Base-by-base conservation (phyloP, 2,113 vertebrate genomes). In the Montifringilla adamsi region DNA sequence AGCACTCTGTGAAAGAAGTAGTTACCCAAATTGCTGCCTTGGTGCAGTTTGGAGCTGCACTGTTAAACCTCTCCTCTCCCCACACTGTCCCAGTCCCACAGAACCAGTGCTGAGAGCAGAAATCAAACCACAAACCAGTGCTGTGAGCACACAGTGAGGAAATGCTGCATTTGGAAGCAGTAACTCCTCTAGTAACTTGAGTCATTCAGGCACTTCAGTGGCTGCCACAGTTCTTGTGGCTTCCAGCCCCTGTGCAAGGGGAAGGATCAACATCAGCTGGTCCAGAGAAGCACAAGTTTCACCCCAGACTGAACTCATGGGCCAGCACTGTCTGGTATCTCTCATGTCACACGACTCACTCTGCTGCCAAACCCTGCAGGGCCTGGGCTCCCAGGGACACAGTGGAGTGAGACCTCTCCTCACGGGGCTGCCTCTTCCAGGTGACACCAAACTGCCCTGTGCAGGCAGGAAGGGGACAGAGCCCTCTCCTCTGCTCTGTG, bases 351-450 rank as follows among this genome's bases (percentile, higher is more conserved):
- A 81, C 0, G 1, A 27, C 39, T 16, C 53, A 27, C 1, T 31
- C 44, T 59, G 37, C 73, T 75, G 56, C 39, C 75, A 59, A 44
- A 66, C 19, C 39, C 74, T 46, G 46, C 60, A n/a, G 53, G 41
- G 47, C 20, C 27, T 62, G 6, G 14, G 81, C 49, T 60, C 39
- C 52, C 37, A n/a, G 46, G 41, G 63, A 30, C 27, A n/a, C 18
- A 39, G 33, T 10, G 44, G 88, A 44, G 27, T 11, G 50, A 66
- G 37, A 46, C 50, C 31, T n/a, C 26, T 66, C 58, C n/a, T 60
- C n/a, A 23, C 0, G 0, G 21, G 15, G 14, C 5, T 75, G 70
- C 7, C 55, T 68, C 15, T 19, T 37, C 33, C 60, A 46, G 50
- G 23, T 50, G 7, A 4, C 78, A 79, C 33, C 43, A 47, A 53